A percentile compares a stretch with the other conserved stretches of the same genome.
These are phyloP conservation scores for Fabriciana adippe DNA, from an alignment of 2,888 invertebrate species.

Conservation along the genomic window DNA sequence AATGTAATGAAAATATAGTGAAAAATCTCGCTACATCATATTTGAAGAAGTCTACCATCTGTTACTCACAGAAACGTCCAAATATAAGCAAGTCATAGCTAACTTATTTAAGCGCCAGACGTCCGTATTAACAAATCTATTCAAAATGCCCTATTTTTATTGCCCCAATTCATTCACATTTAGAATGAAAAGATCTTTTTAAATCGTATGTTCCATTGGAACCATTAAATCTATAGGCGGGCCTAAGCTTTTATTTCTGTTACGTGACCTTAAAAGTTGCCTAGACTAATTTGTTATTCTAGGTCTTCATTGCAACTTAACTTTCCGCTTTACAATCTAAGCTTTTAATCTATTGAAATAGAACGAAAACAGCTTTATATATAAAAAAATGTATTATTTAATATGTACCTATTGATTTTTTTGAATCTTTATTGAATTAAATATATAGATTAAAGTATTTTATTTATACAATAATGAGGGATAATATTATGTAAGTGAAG, in stretches of 20 bases:
- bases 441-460: too few relatives aligned
- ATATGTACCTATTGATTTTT: too few relatives aligned
- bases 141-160: conserved; percentile 52
- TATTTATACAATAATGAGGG: too few relatives aligned
- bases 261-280: conserved; percentile 39
- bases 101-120: conserved; percentile 21
- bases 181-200: conserved; percentile 43
- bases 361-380: neutral
- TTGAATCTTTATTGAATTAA: too few relatives aligned
- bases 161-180: conserved; percentile 56
- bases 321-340: conserved; percentile 9
- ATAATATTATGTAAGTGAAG: neutral
- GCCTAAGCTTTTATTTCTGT: conserved; percentile 41
- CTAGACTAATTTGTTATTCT: conserved; percentile 38
- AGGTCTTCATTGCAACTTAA: conserved; percentile 27
- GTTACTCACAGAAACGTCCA: neutral
- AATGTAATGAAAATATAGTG: too few relatives aligned
- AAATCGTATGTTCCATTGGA: conserved; percentile 28
- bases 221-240: conserved; percentile 36
- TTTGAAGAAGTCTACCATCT: neutral
- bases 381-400: too few relatives aligned
- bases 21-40: too few relatives aligned
- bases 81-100: conserved; percentile 1
- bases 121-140: conserved; percentile 27
- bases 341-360: conserved; percentile 4